These are phyloP conservation scores for Nesidiocoris tenuis DNA, from an alignment of 2,888 invertebrate species.

Conservation along the genomic window DNA sequence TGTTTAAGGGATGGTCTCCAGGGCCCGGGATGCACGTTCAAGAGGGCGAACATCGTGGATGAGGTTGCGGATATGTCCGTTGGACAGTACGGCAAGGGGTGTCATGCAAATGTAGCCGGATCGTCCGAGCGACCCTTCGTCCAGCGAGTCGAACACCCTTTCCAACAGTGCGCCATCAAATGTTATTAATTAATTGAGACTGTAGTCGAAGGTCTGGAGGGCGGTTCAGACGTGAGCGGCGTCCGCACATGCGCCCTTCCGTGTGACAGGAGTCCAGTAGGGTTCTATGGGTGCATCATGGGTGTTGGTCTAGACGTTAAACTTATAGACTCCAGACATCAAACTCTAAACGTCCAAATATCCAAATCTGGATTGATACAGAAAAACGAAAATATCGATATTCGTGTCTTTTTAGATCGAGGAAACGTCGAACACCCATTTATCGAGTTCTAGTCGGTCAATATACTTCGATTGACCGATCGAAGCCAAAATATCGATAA, in stretches of 20 bases:
- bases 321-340: no score
- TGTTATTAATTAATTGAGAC: conserved; percentile 38
- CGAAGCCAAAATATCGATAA: no score
- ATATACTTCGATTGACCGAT: no score
- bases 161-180: conserved; percentile 17
- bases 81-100: not conserved
- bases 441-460: no score
- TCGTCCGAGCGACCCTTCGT: not conserved
- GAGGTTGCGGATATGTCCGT: not conserved
- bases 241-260: not conserved
- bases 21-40: not conserved
- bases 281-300: no score
- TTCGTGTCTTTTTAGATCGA: no score
- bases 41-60: not conserved
- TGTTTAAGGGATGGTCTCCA: conserved; percentile 4
- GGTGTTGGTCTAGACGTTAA: not conserved
- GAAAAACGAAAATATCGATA: no score
- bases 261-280: not conserved
- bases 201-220: not conserved
- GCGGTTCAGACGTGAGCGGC: no score
- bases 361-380: no score
- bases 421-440: no score
- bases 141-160: not conserved
- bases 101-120: conserved; percentile 33
- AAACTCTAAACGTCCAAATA: no score